phyloP scores from a whole-genome alignment of 1,140 invertebrate genomes.

The Pogonus chalceus region DNA sequence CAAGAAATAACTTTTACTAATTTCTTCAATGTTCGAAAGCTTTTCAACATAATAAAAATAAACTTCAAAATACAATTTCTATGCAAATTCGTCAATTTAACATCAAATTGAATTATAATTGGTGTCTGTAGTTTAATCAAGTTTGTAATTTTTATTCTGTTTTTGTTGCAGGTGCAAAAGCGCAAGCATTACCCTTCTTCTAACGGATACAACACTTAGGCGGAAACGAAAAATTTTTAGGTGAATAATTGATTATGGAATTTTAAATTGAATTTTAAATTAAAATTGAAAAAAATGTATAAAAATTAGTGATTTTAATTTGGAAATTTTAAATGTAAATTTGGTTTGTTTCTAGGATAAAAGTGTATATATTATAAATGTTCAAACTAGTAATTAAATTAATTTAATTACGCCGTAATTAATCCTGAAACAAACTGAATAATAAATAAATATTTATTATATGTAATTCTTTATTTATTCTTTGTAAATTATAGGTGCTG shows the following conservation, averaged over 20 bases:
- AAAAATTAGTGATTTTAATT: not conserved
- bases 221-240: not conserved
- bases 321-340: not conserved
- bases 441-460: no score
- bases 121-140: not conserved
- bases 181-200: not conserved
- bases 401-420: not conserved
- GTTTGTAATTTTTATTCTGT: not conserved
- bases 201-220: not conserved
- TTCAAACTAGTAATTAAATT: no score
- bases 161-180: not conserved
- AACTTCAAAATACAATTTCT: constrained; percentile 3
- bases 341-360: not conserved
- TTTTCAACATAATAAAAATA: no score
- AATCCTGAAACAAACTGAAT: no score
- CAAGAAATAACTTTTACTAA: no score
- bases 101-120: constrained; percentile 6
- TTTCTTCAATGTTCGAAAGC: no score
- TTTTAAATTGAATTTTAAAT: not conserved
- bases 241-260: not conserved
- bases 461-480: no score
- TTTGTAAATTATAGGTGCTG: not conserved
- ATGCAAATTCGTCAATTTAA: not conserved
- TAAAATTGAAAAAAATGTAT: not conserved
- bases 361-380: not conserved